These are phyloP conservation scores for Archilochus colubris DNA, from an alignment of 2,113 vertebrate species.

Conservation along the genomic window DNA sequence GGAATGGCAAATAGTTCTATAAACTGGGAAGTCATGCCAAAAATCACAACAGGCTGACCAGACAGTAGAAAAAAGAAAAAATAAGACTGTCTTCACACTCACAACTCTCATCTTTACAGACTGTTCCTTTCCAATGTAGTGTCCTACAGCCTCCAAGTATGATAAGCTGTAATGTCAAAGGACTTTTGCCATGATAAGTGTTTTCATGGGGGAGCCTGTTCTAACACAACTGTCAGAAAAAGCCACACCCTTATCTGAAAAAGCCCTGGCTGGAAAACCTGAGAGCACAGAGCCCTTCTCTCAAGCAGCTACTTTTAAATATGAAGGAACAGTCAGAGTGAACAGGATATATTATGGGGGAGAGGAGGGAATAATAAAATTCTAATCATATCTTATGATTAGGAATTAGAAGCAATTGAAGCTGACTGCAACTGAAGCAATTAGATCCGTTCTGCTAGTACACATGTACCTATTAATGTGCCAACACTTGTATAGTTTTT, in stretches of 20 bases:
- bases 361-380: background rate
- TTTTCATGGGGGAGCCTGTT: background rate
- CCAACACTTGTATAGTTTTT: no score
- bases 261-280: rapidly evolving
- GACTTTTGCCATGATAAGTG: conserved; percentile 15
- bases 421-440: background rate
- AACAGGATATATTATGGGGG: background rate
- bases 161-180: conserved; percentile 31
- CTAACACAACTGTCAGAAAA: background rate
- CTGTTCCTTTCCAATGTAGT: background rate
- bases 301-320: background rate
- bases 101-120: background rate
- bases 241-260: conserved; percentile 58
- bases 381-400: background rate
- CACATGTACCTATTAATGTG: rapidly evolving
- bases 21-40: background rate
- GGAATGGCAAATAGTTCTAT: background rate
- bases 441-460: background rate
- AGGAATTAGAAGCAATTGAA: no score
- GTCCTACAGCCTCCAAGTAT: background rate
- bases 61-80: background rate
- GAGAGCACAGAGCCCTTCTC: background rate
- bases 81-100: background rate
- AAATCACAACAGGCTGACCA: background rate
- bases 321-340: background rate